Base-by-base conservation (phyloP, 1,140 invertebrate genomes). In the Leptopilina clavipes region DNA sequence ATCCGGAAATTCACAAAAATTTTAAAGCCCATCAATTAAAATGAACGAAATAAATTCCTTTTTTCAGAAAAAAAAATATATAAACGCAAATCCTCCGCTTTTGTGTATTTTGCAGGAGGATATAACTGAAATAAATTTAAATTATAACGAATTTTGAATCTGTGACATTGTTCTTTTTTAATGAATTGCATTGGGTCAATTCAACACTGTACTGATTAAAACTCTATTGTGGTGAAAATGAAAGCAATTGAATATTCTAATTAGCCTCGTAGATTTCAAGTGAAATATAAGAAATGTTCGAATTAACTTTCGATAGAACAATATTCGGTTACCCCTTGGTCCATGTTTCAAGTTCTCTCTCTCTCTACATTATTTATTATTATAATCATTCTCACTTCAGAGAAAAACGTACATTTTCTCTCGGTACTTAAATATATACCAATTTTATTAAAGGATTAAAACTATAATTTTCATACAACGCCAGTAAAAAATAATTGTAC, bases 241-340 rank as follows among this genome's bases (percentile, higher is more conserved):
- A 65, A 25, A 19, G 56, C 56, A 12, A 19, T 31, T 65, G 56
- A 10, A 65, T 3, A 31, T 25, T 65, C 22, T 65, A 65, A 65
- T 65, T 65, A 65, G 56, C 12, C 31, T 65, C 22, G n/a, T n/a
- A 65, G 56, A 25, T 65, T 31, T 65, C 56, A 65, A 65, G 56
- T 65, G 14, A 1, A 40, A 9, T 40, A 31, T 65, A 65, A 65
- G 56, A 31, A 65, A 65, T 14, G 22, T 65, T 65, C 22, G 56
- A 2, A 31, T 1, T 31, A 2, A 31, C 22, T 52, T 56, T 25
- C 22, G 56, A 65, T 65, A 65, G 56, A 31, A 1, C 19, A 2
- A 25, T 19, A 65, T 65, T 65, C 56, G 56, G 22, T 31, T 65
- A 65, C 19, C 2, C n/a, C 54, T 22, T 1, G 54, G 54, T 22